Conservation (phyloP, 2,888 invertebrate species). For the Malthinus flaveolus region DNA sequence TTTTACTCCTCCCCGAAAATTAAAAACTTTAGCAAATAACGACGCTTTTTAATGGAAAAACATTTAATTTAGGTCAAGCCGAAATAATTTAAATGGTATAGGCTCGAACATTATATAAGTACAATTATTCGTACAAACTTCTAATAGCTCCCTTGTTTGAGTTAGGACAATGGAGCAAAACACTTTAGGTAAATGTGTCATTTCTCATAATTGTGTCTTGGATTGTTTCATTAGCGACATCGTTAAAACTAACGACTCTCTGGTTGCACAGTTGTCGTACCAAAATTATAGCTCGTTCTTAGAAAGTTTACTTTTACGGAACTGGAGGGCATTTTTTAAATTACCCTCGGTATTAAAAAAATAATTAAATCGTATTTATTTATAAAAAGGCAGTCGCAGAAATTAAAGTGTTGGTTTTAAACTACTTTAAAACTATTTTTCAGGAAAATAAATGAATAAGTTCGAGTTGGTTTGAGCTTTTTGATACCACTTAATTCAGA, state of each 20-base stretch:
- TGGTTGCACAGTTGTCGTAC: conserved; percentile 46
- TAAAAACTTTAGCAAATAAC: background rate
- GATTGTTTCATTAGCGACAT: conserved; percentile 56
- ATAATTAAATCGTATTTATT: too few species aligned
- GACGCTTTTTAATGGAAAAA: background rate
- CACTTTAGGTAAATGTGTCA: conserved; percentile 52
- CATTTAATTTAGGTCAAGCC: background rate
- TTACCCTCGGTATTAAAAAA: too few species aligned
- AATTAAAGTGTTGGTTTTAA: too few species aligned
- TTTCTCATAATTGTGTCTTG: conserved; percentile 56
- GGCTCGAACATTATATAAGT: background rate
- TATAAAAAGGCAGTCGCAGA: too few species aligned
- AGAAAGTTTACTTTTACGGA: conserved; percentile 3
- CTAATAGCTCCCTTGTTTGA: conserved; percentile 26
- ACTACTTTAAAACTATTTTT: too few species aligned
- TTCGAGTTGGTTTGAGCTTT: too few species aligned
- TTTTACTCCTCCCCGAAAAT: background rate
- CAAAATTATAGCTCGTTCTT: conserved; percentile 43
- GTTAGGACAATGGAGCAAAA: conserved; percentile 37
- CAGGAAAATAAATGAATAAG: too few species aligned
- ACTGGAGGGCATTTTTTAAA: too few species aligned
- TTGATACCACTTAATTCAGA: too few species aligned
- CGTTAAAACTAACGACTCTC: conserved; percentile 56
- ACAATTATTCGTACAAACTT: conserved; percentile 13
- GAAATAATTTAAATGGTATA: background rate